These are phyloP conservation scores for Drymodes brunneopygia DNA, from an alignment of 2,113 vertebrate species.

Conservation along the genomic window DNA sequence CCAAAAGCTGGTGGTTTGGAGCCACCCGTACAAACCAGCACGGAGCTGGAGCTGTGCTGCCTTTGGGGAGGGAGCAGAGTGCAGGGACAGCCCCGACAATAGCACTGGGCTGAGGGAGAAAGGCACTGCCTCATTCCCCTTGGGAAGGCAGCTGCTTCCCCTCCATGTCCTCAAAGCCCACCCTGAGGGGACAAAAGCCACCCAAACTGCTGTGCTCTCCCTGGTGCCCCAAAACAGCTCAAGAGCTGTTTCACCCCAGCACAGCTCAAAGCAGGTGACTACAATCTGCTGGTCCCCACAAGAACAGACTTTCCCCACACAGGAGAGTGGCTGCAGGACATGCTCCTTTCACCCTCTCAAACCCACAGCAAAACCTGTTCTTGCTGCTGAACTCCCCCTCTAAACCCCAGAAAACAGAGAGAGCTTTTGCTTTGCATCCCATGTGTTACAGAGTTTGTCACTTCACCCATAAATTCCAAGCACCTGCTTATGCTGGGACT, in stretches of 20 bases:
- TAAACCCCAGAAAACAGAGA: neutral
- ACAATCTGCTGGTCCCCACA: neutral
- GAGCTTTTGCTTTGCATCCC: neutral
- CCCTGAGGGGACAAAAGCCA: neutral
- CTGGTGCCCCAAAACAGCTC: neutral
- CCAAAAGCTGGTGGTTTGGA: neutral
- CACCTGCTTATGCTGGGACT: neutral
- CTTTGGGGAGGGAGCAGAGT: neutral
- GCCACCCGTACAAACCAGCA: neutral
- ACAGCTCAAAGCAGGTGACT: neutral
- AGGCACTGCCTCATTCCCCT: neutral
- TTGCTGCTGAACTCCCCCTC: neutral
- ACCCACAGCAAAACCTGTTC: neutral
- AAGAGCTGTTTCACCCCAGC: neutral
- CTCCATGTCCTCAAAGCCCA: neutral
- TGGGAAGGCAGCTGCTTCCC: neutral
- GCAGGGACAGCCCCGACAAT: rapidly evolving
- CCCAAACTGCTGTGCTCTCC: neutral
- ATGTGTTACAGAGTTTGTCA: neutral
- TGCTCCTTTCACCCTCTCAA: neutral
- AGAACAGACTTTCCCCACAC: neutral
- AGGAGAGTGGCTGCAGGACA: neutral
- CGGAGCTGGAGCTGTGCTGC: neutral
- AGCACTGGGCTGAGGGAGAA: neutral
- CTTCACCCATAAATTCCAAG: neutral